A percentile compares a stretch with the other conserved stretches of the same genome.
These are phyloP conservation scores for Diaphora mendica DNA, from an alignment of 2,888 invertebrate species.

Conservation along the genomic window DNA sequence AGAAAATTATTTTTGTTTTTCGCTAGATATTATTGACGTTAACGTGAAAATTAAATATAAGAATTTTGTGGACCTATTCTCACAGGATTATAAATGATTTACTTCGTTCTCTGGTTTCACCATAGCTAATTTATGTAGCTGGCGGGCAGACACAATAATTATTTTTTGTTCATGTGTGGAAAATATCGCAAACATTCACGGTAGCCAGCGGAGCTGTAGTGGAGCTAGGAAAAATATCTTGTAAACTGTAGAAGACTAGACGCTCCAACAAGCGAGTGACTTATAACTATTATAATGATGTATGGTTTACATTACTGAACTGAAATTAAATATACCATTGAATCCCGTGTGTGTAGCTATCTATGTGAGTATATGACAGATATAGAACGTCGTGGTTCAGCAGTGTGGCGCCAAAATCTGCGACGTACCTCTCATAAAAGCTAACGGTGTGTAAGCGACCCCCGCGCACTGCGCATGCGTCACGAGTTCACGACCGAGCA, in stretches of 20 bases:
- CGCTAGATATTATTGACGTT: neutral
- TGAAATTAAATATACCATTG: neutral
- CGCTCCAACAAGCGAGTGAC: neutral
- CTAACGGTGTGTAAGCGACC: slow-evolving; percentile 52
- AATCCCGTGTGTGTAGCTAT: neutral
- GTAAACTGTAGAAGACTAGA: neutral
- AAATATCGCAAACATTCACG: too few relatives aligned
- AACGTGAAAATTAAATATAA: neutral
- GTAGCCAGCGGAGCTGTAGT: neutral
- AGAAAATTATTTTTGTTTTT: neutral
- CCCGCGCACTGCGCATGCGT: slow-evolving; percentile 29
- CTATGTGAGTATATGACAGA: neutral
- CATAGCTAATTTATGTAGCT: neutral
- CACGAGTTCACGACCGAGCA: slow-evolving; percentile 27
- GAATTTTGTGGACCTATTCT: neutral
- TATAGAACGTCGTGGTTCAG: neutral
- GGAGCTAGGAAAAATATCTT: neutral
- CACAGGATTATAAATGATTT: neutral
- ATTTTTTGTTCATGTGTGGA: neutral
- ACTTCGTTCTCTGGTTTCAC: neutral
- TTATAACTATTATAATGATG: neutral
- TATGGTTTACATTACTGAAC: neutral
- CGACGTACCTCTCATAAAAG: slow-evolving; percentile 49
- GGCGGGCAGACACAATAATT: neutral
- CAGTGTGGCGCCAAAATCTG: slow-evolving; percentile 61